phyloP scores from a whole-genome alignment of 2,797 vertebrate genomes.

The Phyllotis vaccarum region DNA sequence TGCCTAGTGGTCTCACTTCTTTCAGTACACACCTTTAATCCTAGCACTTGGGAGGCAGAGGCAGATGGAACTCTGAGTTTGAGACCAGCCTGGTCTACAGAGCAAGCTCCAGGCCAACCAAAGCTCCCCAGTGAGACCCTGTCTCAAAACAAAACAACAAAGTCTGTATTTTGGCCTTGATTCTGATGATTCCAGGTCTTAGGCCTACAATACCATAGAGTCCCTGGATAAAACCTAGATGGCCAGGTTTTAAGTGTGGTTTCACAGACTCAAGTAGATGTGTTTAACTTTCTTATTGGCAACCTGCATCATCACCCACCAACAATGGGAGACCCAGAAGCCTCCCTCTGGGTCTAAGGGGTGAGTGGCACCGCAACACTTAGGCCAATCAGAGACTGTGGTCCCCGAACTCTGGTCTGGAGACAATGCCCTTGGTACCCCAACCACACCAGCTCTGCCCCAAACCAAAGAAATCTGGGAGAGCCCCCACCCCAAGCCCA shows the following conservation, averaged over 20 bases:
- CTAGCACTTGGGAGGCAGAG: not conserved
- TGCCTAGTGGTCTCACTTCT: not conserved
- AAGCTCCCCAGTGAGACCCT: not conserved
- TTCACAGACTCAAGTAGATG: not conserved
- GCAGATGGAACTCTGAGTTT: not conserved
- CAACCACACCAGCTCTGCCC: too few relatives aligned
- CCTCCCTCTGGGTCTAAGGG: too few relatives aligned
- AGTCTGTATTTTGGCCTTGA: not conserved
- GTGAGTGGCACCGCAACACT: too few relatives aligned
- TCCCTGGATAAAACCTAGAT: not conserved
- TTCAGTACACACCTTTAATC: not conserved
- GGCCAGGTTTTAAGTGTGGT: not conserved
- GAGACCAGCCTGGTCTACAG: not conserved
- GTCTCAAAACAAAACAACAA: not conserved
- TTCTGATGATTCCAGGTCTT: not conserved
- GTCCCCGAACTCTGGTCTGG: too few relatives aligned
- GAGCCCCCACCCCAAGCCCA: too few relatives aligned
- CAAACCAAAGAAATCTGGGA: too few relatives aligned
- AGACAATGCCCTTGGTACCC: too few relatives aligned
- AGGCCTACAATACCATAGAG: not conserved
- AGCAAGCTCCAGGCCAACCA: not conserved
- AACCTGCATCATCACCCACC: too few relatives aligned
- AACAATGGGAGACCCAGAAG: too few relatives aligned
- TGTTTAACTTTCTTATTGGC: not conserved
- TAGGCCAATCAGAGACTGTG: too few relatives aligned